Conservation (phyloP, 1,140 invertebrate species). For the Hypothenemus hampei region DNA sequence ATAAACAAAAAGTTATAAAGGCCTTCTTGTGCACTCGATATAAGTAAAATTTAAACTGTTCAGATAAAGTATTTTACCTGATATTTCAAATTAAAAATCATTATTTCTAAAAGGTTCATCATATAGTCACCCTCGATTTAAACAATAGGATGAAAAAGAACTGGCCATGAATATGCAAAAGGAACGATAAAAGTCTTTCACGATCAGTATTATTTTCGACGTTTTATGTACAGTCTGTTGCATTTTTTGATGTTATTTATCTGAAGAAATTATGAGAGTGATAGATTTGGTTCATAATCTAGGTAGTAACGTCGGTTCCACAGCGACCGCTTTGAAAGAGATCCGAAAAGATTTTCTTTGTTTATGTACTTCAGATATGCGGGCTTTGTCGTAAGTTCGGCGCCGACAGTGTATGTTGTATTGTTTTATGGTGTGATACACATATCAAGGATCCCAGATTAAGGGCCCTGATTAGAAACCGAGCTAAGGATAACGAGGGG, state of each 20-base stretch:
- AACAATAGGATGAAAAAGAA: constrained; percentile 8
- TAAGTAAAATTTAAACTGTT: no score
- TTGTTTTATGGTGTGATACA: constrained; percentile 31
- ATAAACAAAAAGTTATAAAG: no score
- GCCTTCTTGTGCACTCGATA: no score
- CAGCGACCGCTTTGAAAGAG: constrained; percentile 25
- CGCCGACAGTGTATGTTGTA: constrained; percentile 27
- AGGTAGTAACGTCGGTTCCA: constrained; percentile 18
- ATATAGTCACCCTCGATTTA: no score
- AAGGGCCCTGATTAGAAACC: constrained; percentile 15
- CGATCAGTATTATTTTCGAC: constrained; percentile 5
- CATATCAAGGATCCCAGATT: constrained; percentile 24
- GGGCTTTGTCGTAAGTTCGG: constrained; percentile 20
- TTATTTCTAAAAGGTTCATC: no score
- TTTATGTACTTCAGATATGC: constrained; percentile 27
- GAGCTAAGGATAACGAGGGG: constrained; percentile 2
- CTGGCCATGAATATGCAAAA: constrained; percentile 26
- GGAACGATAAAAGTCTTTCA: constrained; percentile 16
- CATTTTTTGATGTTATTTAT: constrained; percentile 28
- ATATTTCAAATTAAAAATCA: no score
- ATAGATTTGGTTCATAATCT: constrained; percentile 30
- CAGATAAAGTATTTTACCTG: no score
- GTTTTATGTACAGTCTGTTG: constrained; percentile 25
- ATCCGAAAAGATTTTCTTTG: constrained; percentile 28
- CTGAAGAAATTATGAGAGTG: constrained; percentile 29